A percentile compares a stretch with the other conserved stretches of the same genome.
Conservation (phyloP, 2,113 vertebrate genomes). For the Embiotoca jacksoni region DNA sequence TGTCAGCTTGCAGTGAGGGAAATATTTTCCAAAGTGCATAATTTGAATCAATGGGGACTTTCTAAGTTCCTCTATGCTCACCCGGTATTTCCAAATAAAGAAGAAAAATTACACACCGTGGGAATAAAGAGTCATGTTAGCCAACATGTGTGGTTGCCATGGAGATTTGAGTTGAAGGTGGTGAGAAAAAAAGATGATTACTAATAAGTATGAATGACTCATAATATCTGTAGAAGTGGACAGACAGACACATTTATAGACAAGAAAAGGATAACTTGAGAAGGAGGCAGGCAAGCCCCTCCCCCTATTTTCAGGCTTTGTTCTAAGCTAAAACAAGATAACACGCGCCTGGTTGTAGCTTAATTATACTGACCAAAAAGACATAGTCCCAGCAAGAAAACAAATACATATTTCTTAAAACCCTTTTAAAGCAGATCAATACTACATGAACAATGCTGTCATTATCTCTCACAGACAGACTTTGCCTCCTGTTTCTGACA, state of each 20-base stretch:
- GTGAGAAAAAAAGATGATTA: background rate
- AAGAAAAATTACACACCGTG: slow-evolving; percentile 24
- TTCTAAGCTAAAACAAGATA: too few species aligned
- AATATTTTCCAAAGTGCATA: slow-evolving; percentile 24
- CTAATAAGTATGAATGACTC: background rate
- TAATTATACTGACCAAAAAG: too few species aligned
- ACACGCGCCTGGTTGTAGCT: too few species aligned
- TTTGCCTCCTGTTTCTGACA: slow-evolving; percentile 15
- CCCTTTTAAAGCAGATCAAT: background rate
- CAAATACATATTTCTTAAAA: background rate
- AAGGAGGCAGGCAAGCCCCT: too few species aligned
- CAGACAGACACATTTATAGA: too few species aligned
- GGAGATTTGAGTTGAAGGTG: background rate
- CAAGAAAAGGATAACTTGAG: too few species aligned
- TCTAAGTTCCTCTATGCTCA: slow-evolving; percentile 46
- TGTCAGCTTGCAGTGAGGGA: slow-evolving; percentile 4
- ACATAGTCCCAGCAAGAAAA: too few species aligned
- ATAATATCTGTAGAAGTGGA: background rate
- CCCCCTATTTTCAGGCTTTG: too few species aligned
- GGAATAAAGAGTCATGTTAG: slow-evolving; percentile 24
- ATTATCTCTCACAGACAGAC: slow-evolving; percentile 47
- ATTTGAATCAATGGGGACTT: slow-evolving; percentile 49
- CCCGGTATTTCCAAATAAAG: slow-evolving; percentile 34
- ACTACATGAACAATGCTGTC: background rate
- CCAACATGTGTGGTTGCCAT: slow-evolving; percentile 6